Conservation (phyloP, 2,888 invertebrate genomes). For the Catocala sponsa region DNA sequence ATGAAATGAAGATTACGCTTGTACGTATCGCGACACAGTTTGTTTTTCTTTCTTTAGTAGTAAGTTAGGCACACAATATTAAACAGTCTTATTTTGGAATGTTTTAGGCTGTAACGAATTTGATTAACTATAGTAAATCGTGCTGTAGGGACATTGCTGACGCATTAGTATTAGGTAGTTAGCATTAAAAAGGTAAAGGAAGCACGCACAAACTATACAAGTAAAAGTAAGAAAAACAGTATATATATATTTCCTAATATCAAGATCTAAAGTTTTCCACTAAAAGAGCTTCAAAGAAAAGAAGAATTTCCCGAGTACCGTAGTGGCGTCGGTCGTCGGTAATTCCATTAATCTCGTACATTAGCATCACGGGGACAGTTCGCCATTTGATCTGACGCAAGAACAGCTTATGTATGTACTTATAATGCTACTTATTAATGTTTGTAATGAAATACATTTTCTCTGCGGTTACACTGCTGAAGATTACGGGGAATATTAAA, state of each 20-base stretch:
- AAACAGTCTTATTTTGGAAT: no score
- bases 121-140: background rate
- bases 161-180: no score
- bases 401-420: slow-evolving; percentile 61
- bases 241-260: background rate
- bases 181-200: background rate
- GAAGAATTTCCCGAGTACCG: slow-evolving; percentile 65
- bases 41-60: slow-evolving; percentile 11
- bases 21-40: slow-evolving; percentile 27
- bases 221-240: no score
- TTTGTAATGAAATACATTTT: slow-evolving; percentile 69
- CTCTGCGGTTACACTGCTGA: slow-evolving; percentile 49
- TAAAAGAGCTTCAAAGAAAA: slow-evolving; percentile 50
- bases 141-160: no score
- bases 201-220: no score
- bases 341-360: slow-evolving; percentile 81
- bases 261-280: background rate
- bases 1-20: slow-evolving; percentile 43
- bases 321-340: slow-evolving; percentile 58
- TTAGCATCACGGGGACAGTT: slow-evolving; percentile 77
- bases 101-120: slow-evolving; percentile 3
- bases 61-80: background rate
- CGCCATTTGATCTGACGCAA: slow-evolving; percentile 73
- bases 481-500: slow-evolving; percentile 58
- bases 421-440: slow-evolving; percentile 70